These are phyloP conservation scores for Squalus acanthias DNA, from an alignment of 2,797 vertebrate genomes.

Conservation along the genomic window DNA sequence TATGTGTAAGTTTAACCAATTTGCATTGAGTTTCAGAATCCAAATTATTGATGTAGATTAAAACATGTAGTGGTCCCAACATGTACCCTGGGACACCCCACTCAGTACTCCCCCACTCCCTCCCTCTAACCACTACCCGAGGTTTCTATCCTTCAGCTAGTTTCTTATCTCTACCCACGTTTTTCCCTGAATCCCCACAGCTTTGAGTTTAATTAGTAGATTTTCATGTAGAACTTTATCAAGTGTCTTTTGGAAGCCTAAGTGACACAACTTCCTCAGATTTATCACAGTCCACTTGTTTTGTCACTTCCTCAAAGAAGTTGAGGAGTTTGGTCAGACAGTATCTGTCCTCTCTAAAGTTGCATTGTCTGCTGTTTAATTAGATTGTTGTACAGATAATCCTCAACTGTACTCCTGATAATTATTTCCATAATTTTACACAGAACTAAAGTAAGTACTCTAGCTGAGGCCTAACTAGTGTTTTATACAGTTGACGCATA, in stretches of 20 bases:
- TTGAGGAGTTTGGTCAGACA: neutral
- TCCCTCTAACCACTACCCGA: neutral
- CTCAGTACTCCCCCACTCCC: neutral
- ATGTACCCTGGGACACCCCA: neutral
- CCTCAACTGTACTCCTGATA: neutral
- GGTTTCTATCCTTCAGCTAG: neutral
- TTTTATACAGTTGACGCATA: too few species aligned
- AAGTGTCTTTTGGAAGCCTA: too few species aligned
- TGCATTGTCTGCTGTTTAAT: neutral
- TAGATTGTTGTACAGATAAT: neutral
- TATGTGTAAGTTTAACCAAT: neutral
- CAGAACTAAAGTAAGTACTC: neutral
- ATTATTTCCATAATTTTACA: neutral
- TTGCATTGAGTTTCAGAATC: neutral
- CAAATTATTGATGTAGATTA: neutral
- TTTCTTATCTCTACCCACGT: neutral
- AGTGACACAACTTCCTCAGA: neutral
- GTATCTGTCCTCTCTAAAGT: neutral
- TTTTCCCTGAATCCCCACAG: neutral
- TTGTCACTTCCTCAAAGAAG: neutral
- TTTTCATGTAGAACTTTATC: neutral
- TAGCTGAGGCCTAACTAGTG: too few species aligned
- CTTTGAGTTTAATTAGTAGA: neutral
- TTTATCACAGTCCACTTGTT: neutral
- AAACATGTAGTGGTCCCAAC: neutral